Evolutionary conservation across 2,113 vertebrate genomes (phyloP).

Genomic region (Mustelus asterias): DNA sequence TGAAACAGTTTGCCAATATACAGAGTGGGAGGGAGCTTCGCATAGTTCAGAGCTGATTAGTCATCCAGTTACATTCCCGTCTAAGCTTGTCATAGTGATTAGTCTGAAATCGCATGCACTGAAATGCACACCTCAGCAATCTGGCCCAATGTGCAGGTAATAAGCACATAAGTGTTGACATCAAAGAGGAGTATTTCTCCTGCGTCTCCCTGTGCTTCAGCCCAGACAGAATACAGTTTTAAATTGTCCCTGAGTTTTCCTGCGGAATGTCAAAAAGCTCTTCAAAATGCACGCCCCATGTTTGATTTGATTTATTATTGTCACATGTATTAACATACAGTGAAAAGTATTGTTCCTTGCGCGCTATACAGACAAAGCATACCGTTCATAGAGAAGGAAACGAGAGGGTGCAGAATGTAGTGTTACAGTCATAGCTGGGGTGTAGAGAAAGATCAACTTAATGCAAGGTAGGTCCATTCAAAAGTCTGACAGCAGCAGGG

Average conservation of each 20-base stretch:
- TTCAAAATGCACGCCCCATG: not conserved
- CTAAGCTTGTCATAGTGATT: not conserved
- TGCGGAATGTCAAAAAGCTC: not conserved
- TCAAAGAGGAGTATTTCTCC: not conserved
- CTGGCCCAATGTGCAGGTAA: not conserved
- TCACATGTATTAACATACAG: too few relatives aligned
- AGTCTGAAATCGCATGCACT: not conserved
- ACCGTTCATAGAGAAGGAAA: too few relatives aligned
- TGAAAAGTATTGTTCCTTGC: too few relatives aligned
- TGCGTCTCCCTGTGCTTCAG: not conserved
- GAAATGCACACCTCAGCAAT: not conserved
- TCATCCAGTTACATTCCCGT: not conserved
- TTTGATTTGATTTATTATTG: too few relatives aligned
- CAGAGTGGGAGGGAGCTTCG: not conserved
- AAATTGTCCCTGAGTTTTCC: not conserved
- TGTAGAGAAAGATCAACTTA: too few relatives aligned
- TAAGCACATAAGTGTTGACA: slow-evolving; percentile 12
- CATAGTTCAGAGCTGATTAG: not conserved
- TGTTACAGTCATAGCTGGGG: too few relatives aligned
- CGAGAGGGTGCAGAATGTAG: too few relatives aligned
- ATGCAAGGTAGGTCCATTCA: too few relatives aligned
- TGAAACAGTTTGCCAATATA: not conserved
- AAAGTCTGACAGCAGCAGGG: too few relatives aligned
- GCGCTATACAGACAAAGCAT: too few relatives aligned
- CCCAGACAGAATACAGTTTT: not conserved